Conservation (phyloP, 2,888 invertebrate genomes). For the Gymnosoma rotundatum region DNA sequence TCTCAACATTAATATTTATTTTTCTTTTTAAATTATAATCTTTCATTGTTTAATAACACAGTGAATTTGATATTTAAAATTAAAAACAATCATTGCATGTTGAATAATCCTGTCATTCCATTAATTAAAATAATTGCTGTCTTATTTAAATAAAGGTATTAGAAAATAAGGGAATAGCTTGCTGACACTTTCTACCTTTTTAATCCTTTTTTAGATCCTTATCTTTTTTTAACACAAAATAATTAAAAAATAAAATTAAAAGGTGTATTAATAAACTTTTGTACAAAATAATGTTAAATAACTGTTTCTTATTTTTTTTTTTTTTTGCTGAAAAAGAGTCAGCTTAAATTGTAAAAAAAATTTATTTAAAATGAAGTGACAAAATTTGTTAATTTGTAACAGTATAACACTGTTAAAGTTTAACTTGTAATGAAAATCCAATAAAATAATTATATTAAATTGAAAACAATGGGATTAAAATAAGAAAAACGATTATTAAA, state of each 20-base stretch:
- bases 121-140: constrained; percentile 62
- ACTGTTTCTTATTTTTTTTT: constrained; percentile 26
- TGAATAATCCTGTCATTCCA: constrained; percentile 55
- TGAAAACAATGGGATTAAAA: neutral
- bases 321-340: constrained; percentile 14
- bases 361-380: constrained; percentile 58
- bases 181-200: constrained; percentile 35
- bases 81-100: constrained; percentile 27
- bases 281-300: neutral
- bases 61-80: constrained; percentile 5
- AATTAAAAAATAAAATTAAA: constrained; percentile 21
- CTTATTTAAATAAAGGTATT: constrained; percentile 5
- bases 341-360: constrained; percentile 49
- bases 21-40: neutral
- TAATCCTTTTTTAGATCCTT: neutral
- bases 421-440: constrained; percentile 24
- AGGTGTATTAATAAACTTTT: constrained; percentile 52
- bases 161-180: constrained; percentile 6
- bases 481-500: neutral
- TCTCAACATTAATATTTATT: too few relatives aligned
- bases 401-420: neutral
- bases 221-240: neutral
- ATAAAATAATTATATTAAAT: constrained; percentile 31
- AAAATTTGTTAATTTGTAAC: too few relatives aligned
- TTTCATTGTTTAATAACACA: neutral